phyloP scores from a whole-genome alignment of 2,888 invertebrate species.

The Lysandra coridon region DNA sequence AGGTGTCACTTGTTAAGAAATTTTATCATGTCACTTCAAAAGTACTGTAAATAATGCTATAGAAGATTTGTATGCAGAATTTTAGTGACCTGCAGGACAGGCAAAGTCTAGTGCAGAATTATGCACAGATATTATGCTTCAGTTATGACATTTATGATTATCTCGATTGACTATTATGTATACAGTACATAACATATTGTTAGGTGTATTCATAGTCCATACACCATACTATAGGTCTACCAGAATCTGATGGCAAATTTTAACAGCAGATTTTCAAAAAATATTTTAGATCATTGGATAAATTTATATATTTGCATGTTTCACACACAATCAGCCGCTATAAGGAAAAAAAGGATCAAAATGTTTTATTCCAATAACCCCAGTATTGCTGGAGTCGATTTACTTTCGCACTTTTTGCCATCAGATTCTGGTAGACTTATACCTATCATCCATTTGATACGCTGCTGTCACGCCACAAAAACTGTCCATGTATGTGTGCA shows the following conservation, averaged over 20 bases:
- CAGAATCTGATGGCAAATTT: no score
- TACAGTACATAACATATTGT: not conserved
- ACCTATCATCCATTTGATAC: not conserved
- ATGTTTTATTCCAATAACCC: no score
- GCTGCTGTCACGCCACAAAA: not conserved
- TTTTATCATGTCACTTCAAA: not conserved
- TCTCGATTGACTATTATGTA: not conserved
- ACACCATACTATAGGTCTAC: no score
- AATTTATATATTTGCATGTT: no score
- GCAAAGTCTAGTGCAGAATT: not conserved
- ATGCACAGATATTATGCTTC: not conserved
- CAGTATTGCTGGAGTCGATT: no score
- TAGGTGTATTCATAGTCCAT: not conserved
- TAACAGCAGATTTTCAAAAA: no score
- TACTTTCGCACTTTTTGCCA: no score
- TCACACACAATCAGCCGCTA: no score
- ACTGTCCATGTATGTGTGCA: not conserved
- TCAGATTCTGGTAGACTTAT: no score
- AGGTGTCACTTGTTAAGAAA: not conserved
- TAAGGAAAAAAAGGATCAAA: no score
- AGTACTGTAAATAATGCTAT: conserved; percentile 3
- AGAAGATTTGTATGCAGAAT: conserved; percentile 8
- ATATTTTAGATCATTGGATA: no score
- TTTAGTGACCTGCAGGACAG: not conserved
- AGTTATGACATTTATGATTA: not conserved